Evolutionary conservation across 92 coral and sea anemone species (phyloP).

Genomic region (Phenganax stokvisi): DNA sequence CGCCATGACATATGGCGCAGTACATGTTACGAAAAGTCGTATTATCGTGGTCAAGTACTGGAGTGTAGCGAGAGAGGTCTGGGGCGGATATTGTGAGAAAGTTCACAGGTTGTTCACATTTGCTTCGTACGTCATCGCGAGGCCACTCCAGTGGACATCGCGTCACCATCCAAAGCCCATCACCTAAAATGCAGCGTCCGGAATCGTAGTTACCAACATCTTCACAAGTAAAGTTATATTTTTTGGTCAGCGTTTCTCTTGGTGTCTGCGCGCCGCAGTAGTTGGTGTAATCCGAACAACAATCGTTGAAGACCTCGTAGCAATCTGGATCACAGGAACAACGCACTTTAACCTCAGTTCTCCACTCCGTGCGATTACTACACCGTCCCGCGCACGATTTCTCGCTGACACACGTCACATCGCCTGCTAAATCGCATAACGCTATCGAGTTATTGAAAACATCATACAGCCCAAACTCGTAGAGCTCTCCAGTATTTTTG

Average conservation of each 20-base stretch:
- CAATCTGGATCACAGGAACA: constrained; percentile 34
- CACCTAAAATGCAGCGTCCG: background rate
- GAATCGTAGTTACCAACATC: constrained; percentile 4
- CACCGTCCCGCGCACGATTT: background rate
- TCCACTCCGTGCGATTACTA: constrained; percentile 10
- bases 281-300: constrained; percentile 40
- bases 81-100: background rate
- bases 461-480: background rate
- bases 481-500: background rate
- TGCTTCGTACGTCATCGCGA: constrained; percentile 13
- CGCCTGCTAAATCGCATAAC: background rate
- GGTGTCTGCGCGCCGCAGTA: constrained; percentile 26
- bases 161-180: constrained; percentile 42
- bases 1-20: constrained; percentile 43
- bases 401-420: background rate
- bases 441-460: background rate
- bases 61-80: constrained; percentile 15
- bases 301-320: constrained; percentile 37
- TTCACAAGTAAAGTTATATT: constrained; percentile 22
- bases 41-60: constrained; percentile 21
- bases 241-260: background rate
- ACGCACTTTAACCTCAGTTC: background rate
- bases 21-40: constrained; percentile 38
- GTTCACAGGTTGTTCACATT: constrained; percentile 36
- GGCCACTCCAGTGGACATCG: constrained; percentile 43